Conservation (phyloP, 2,888 invertebrate species). For the Pogonocherus hispidulus region DNA sequence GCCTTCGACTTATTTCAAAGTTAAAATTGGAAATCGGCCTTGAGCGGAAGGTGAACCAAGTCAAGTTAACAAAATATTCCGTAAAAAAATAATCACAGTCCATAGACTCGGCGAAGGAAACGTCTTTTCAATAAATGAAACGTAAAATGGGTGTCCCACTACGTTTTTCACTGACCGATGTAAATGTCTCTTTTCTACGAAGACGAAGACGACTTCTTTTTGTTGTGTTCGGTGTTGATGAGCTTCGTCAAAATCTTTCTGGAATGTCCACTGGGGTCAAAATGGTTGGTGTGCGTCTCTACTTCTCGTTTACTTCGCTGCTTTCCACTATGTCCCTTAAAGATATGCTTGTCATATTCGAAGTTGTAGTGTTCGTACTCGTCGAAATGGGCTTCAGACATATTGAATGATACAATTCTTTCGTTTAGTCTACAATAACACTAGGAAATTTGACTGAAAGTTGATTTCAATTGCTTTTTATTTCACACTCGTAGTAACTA, state of each 20-base stretch:
- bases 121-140: conserved; percentile 28
- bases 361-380: conserved; percentile 96
- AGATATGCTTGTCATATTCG: conserved; percentile 91
- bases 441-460: conserved; percentile 28
- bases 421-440: no score
- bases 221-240: conserved; percentile 87
- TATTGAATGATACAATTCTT: conserved; percentile 69
- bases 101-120: conserved; percentile 29
- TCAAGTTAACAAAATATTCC: conserved; percentile 20
- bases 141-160: background rate
- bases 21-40: conserved; percentile 28
- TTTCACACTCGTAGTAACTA: background rate
- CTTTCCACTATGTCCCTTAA: conserved; percentile 90
- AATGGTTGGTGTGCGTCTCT: conserved; percentile 89
- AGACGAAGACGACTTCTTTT: conserved; percentile 69
- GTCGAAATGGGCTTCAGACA: conserved; percentile 90
- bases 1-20: conserved; percentile 31
- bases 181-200: conserved; percentile 18
- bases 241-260: conserved; percentile 91
- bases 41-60: conserved; percentile 28
- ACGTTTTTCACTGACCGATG: conserved; percentile 21
- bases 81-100: conserved; percentile 37
- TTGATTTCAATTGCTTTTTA: conserved; percentile 13
- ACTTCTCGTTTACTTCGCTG: conserved; percentile 92
- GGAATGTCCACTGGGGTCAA: conserved; percentile 93